phyloP scores from a whole-genome alignment of 2,888 invertebrate genomes.

The Heliconius charithonia region DNA sequence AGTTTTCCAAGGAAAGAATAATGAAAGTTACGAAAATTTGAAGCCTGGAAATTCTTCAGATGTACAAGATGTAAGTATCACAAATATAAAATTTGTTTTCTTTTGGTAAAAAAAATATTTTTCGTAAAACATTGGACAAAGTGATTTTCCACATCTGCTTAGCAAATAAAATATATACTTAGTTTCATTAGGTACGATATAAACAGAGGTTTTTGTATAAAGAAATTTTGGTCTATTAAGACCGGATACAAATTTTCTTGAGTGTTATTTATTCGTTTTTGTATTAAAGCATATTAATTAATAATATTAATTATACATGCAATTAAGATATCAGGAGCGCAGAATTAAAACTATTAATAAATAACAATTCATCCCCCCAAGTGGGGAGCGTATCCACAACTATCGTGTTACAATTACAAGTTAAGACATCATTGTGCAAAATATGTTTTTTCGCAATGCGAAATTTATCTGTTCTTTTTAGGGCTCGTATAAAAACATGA shows the following conservation, averaged over 20 bases:
- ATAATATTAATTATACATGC: no score
- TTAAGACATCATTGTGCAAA: background rate
- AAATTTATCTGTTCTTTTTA: conserved; percentile 13
- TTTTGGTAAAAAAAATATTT: background rate
- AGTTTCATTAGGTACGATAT: background rate
- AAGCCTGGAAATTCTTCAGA: conserved; percentile 69
- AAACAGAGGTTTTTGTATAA: no score
- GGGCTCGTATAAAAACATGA: background rate
- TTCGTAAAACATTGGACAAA: background rate
- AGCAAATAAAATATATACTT: background rate
- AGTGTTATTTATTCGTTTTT: no score
- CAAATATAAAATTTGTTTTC: background rate
- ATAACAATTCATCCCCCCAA: no score
- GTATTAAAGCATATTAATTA: no score
- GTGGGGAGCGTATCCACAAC: no score
- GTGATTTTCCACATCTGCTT: background rate
- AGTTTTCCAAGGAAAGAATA: conserved; percentile 86
- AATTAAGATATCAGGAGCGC: no score
- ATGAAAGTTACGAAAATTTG: conserved; percentile 67
- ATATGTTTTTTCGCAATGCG: background rate
- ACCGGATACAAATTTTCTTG: no score
- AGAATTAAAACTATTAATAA: no score
- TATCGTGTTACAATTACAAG: no score
- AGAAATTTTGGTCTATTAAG: no score
- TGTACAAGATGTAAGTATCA: conserved; percentile 70